phyloP scores from a whole-genome alignment of 2,113 vertebrate species.

The Zapornia atra region DNA sequence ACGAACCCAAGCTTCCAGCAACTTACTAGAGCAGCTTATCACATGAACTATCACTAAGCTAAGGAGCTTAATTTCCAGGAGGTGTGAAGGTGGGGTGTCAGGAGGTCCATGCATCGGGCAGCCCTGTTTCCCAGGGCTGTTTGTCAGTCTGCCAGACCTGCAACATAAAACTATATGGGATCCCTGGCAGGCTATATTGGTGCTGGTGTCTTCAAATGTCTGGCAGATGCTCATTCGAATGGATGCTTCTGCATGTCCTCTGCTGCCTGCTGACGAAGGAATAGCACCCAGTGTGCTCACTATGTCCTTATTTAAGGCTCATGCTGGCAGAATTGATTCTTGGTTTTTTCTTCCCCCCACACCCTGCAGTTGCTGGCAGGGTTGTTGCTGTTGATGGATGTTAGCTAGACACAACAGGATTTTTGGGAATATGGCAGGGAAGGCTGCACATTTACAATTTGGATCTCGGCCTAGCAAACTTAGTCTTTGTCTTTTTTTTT shows the following conservation, averaged over 20 bases:
- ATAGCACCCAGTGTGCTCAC: neutral
- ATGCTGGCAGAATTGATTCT: neutral
- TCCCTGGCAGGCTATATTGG: neutral
- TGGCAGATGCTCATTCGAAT: neutral
- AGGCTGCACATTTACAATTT: neutral
- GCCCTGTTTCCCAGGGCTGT: neutral
- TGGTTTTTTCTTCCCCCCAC: too few relatives aligned
- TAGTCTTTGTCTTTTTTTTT: neutral
- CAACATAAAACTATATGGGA: neutral
- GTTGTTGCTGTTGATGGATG: neutral
- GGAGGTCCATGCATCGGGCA: neutral
- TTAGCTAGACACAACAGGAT: neutral
- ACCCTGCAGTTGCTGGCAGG: neutral
- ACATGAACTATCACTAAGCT: neutral
- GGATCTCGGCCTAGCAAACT: neutral
- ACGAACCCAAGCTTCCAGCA: neutral
- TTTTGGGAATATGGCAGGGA: neutral
- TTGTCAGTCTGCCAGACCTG: neutral
- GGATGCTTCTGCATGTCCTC: neutral
- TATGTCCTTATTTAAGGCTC: neutral
- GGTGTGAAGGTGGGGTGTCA: neutral
- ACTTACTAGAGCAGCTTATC: neutral
- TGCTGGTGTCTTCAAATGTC: neutral
- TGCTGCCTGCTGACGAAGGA: neutral
- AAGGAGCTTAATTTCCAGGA: neutral